Evolutionary conservation across 92 coral and sea anemone genomes (phyloP), one percentile per base, ranked within the genome.

Genomic region (Parazoanthus darwini): DNA sequence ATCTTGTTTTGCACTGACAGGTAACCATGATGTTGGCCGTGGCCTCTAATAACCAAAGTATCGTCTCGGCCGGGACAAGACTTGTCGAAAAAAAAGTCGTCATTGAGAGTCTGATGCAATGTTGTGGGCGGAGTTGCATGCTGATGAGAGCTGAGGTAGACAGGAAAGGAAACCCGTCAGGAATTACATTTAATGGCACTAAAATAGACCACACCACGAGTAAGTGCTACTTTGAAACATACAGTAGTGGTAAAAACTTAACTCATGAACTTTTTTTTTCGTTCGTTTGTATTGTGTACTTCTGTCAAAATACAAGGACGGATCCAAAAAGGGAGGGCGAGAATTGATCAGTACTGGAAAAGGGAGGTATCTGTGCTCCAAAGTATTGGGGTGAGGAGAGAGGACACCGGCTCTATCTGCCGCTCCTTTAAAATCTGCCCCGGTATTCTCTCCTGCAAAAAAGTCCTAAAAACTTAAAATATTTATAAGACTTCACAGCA

Each of bases 51-150:
- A 42, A 70, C 33, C 78, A 44, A 33, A 23, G 13, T 18, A 35
- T 42, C 65, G 39, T 35, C 43, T 22, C 66, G 8, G 87, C 86
- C 4, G 23, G 85, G 33, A 65, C 59, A 82, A 82, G 87, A 13
- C 14, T 48, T 50, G 67, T 70, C 43, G 59, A 15, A 20, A 84
- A 51, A 71, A 84, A 50, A 23, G 79, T 84, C 48, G 87, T 84
- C 68, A 71, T 84, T 71, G 87, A 84, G 43, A 84, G 79, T 44
- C 23, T 84, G 79, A 84, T 84, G 87, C 77, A 73, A n/a, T 84
- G 87, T 15, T 84, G 87, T 16, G 79, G 67, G 8, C 46, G 29
- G 16, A 84, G 65, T 56, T 84, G 87, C 56, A 71, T 37, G 77
- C 59, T 84, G 5, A 11, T 84, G 42, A 26, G 29, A 71, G 29